Base-by-base conservation (phyloP, 2,797 vertebrate genomes). In the Pyrocephalus nanus region DNA sequence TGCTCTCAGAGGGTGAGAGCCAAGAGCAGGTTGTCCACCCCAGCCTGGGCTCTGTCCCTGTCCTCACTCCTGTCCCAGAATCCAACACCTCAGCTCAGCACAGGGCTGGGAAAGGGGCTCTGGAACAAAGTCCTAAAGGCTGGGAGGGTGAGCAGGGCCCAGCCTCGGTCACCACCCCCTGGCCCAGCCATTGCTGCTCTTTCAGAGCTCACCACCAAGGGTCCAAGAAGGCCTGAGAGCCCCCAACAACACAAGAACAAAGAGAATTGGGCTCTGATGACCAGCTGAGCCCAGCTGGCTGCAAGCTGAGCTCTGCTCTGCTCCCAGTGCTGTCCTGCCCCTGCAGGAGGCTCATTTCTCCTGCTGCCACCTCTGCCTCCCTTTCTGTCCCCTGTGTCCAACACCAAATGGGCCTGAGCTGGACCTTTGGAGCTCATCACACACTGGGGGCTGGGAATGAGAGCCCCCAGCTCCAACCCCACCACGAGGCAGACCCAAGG, bases 101-200 rank as follows among this genome's bases (percentile, higher is more conserved):
- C 9, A 5, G 12, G 25, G n/a, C 4, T 13, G 26, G 40, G 5
- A 60, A 27, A 40, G 15, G 42, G 36, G 43, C n/a, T 51, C 54
- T 83, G 71, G 36, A 57, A 12, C n/a, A 21, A 26, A 6, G 42
- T 48, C 22, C 54, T 22, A 8, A 38, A 34, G 38, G 22, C 4
- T 36, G 23, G 19, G 21, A 64, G 5, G 9, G 17, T 43, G 27
- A 76, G 5, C 58, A 85, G 26, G 16, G 32, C 32, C 76, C 61
- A 53, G 13, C 7, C 42, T 38, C 0, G 0, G 15, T 17, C 65
- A 70, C n/a, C 25, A 29, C 3, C 9, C 34, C 9, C 1, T 14
- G 8, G 32, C 22, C 45, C 86, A 43, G 62, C 34, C 27, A 26
- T 19, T 66, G 22, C 17, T 36, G 54, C n/a, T 40, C 76, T 47